Conservation (phyloP, 2,113 vertebrate species). For the Nothoprocta pentlandii region DNA sequence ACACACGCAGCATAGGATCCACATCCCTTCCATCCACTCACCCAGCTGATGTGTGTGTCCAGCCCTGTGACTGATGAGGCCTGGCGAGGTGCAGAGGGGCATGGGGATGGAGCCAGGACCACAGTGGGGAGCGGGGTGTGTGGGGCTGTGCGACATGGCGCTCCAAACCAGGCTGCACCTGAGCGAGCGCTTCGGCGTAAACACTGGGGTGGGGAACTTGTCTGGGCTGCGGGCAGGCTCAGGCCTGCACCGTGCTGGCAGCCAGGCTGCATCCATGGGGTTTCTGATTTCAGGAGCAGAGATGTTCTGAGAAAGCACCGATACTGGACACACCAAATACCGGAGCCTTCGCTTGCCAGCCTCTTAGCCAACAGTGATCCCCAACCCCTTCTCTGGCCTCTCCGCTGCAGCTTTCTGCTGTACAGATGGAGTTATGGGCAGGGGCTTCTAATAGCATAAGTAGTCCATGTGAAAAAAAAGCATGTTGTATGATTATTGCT, state of each 20-base stretch:
- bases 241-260: not conserved
- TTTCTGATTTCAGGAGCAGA: constrained; percentile 30
- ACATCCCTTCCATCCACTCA: not conserved
- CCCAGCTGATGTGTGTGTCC: accelerated
- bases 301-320: not conserved
- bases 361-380: accelerated
- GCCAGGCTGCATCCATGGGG: not conserved
- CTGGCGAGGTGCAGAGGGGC: accelerated
- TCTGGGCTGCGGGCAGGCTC: constrained; percentile 51
- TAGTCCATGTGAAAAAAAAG: not conserved
- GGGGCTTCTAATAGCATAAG: not conserved
- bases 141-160: not conserved
- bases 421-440: not conserved
- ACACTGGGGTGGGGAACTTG: constrained; percentile 52
- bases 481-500: not conserved
- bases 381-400: not conserved
- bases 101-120: not conserved
- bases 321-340: accelerated
- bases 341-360: not conserved
- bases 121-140: accelerated
- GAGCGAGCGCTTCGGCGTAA: not conserved
- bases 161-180: not conserved
- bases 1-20: accelerated
- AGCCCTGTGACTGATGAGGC: accelerated
- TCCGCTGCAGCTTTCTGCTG: not conserved